These are phyloP conservation scores for Thunnus maccoyii DNA, from an alignment of 2,113 vertebrate species.

Conservation along the genomic window DNA sequence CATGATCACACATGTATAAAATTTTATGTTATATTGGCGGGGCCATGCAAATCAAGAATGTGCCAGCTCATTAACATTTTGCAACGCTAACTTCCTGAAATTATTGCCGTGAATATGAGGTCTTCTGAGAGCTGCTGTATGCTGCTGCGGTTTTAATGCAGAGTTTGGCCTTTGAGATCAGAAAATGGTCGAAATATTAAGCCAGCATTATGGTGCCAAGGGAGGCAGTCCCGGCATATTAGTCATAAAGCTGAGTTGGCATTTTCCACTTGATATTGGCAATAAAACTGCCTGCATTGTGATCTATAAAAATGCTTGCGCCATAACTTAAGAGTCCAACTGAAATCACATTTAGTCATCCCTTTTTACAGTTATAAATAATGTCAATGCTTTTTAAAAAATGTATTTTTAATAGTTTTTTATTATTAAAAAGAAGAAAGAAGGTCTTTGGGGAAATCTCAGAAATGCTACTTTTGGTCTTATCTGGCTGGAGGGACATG, in stretches of 20 bases:
- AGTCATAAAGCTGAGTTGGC: slow-evolving; percentile 30
- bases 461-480: no score
- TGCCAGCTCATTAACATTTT: slow-evolving; percentile 33
- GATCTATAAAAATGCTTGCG: neutral
- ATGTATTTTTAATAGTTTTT: no score
- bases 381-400: no score
- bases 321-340: no score
- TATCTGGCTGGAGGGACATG: no score
- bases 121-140: slow-evolving; percentile 17
- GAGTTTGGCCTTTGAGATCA: slow-evolving; percentile 28
- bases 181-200: slow-evolving; percentile 38
- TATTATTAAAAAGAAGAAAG: no score
- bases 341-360: no score
- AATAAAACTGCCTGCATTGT: slow-evolving; percentile 16
- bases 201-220: slow-evolving; percentile 10
- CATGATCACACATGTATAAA: neutral
- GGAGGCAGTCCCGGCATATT: slow-evolving; percentile 23
- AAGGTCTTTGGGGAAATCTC: no score
- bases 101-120: slow-evolving; percentile 2
- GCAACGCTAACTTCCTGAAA: neutral
- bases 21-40: slow-evolving; percentile 32
- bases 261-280: slow-evolving; percentile 20
- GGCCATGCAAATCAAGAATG: neutral
- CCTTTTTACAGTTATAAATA: no score
- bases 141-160: slow-evolving; percentile 4